Base-by-base conservation (phyloP, 2,113 vertebrate genomes). In the Grantiella picta region DNA sequence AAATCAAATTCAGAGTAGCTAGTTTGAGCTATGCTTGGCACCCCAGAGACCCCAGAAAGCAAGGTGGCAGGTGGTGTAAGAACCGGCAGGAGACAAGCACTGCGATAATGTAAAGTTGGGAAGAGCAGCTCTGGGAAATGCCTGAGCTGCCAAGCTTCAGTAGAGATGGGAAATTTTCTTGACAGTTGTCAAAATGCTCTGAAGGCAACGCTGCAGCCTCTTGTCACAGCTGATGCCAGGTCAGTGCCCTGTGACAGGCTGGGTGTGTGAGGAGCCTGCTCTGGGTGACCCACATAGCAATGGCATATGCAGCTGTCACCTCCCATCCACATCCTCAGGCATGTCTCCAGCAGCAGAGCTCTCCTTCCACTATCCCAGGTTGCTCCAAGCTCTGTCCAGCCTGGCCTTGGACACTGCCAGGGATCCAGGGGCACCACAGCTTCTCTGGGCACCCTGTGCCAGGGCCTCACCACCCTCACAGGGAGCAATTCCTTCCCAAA, bases 371-470 rank as follows among this genome's bases (percentile, higher is more conserved):
- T 2, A 1, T 15, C 15, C 31, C 82, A 66, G 42, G 23, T 1
- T n/a, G 14, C 40, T 60, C 70, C 15, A 1, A 85, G 3, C 29
- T 12, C 42, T 2, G 0, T 35, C 71, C 52, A 35, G 0, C 44
- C 61, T 22, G 21, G 11, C 25, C 61, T 50, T 31, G 44, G 35
- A 0, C 61, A 49, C 15, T 85, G 0, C 20, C 52, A 66, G 52
- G 82, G 44, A 53, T 52, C 33, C 71, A 47, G 79, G 44, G 42
- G 11, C 19, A 70, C 19, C 59, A n/a, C 59, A 65, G 50, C 59
- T 56, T 3, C n/a, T 65, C 60, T 75, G 60, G 29, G 35, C 50
- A 40, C 11, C 47, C 40, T 64, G 23, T 56, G 59, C 22, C 40
- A 64, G 42, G 23, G 12, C 24, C 50, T 29, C 0, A 0, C 28